phyloP scores from a whole-genome alignment of 2,113 vertebrate species.

The Corythornis vintsioides region DNA sequence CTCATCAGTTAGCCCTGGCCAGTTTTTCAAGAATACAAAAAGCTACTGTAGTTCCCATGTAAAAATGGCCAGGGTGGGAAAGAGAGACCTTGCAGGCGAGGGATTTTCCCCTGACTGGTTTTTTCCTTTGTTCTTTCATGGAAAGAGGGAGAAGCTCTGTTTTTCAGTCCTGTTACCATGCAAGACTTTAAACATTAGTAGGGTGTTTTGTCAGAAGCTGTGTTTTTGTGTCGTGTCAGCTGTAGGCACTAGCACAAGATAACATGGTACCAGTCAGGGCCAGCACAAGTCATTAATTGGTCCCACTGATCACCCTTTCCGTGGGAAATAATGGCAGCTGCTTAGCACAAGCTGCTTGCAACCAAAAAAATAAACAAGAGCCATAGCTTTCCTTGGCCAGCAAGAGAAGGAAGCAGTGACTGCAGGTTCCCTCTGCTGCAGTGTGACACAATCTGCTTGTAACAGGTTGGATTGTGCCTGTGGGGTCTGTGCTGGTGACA shows the following conservation, averaged over 20 bases:
- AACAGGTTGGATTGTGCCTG: background rate
- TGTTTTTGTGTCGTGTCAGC: background rate
- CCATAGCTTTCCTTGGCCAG: background rate
- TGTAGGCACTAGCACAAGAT: background rate
- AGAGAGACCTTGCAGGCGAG: background rate
- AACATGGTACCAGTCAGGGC: background rate
- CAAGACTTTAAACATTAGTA: background rate
- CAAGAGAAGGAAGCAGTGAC: background rate
- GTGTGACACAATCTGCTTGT: background rate
- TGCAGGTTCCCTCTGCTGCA: background rate
- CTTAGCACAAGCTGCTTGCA: background rate
- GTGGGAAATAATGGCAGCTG: background rate
- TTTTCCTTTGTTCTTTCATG: background rate
- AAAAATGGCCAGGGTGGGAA: background rate
- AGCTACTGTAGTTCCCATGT: background rate
- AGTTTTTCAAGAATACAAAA: constrained; percentile 15
- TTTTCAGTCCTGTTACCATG: background rate
- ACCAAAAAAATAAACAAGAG: background rate
- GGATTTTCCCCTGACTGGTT: background rate
- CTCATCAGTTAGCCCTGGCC: constrained; percentile 21
- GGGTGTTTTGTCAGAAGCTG: background rate
- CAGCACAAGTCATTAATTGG: background rate
- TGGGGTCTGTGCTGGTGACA: background rate
- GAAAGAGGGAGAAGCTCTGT: background rate
- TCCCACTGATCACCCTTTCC: background rate